Conservation (phyloP, 2,113 vertebrate species). For the Benitochromis conjunctus region DNA sequence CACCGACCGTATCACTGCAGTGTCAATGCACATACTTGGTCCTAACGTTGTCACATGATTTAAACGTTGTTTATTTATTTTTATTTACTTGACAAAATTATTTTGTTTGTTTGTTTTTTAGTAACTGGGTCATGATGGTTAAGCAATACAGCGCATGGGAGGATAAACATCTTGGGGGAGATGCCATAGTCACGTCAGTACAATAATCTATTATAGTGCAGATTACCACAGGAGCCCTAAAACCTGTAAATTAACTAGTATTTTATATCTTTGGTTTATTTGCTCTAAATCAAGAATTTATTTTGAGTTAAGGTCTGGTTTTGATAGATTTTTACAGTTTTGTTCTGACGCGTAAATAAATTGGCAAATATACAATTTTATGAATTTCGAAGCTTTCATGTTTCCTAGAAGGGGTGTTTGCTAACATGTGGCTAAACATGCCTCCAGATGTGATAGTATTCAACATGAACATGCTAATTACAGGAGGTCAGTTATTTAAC, state of each 20-base stretch:
- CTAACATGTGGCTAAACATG: neutral
- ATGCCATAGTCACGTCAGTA: rapidly evolving
- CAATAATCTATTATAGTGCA: too few relatives aligned
- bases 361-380: neutral
- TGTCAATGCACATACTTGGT: neutral
- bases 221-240: rapidly evolving
- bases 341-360: rapidly evolving
- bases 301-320: neutral
- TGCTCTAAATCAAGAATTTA: neutral
- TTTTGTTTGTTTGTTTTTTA: neutral
- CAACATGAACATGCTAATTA: rapidly evolving
- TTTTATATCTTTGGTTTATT: neutral
- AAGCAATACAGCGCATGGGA: rapidly evolving
- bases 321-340: neutral
- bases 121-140: rapidly evolving
- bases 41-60: neutral
- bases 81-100: rapidly evolving
- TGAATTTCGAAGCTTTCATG: neutral
- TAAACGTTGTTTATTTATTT: neutral
- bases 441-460: neutral
- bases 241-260: neutral
- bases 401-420: neutral
- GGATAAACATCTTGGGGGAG: rapidly evolving
- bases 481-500: neutral
- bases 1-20: neutral